Evolutionary conservation across 2,113 vertebrate species (phyloP).

Genomic region (Typhlomys cinereus): DNA sequence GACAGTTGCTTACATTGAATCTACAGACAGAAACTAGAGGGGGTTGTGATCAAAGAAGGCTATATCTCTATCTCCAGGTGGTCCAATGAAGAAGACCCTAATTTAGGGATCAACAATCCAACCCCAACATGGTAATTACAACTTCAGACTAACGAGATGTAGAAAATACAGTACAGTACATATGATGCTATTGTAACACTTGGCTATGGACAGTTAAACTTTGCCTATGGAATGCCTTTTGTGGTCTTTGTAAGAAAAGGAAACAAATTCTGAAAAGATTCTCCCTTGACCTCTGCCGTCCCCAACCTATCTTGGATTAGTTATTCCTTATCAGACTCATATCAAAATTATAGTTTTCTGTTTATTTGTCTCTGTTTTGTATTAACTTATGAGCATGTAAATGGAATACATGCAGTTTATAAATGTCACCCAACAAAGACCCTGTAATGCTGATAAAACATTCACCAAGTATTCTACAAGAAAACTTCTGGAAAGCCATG

Average conservation of each 20-base stretch:
- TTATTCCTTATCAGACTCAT: background rate
- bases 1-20: background rate
- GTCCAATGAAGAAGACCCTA: background rate
- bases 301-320: background rate
- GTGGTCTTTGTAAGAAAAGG: background rate
- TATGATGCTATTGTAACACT: background rate
- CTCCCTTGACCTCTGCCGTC: background rate
- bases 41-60: background rate
- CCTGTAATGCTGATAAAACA: background rate
- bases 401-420: background rate
- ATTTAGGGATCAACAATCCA: background rate
- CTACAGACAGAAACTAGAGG: too few species aligned
- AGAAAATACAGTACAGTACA: background rate
- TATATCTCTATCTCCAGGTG: background rate
- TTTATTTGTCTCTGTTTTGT: background rate
- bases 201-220: background rate
- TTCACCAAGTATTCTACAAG: background rate
- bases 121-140: background rate
- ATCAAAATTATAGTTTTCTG: background rate
- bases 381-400: background rate
- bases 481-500: background rate
- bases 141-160: background rate
- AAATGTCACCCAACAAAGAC: background rate
- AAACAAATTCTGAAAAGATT: background rate
- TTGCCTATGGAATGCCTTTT: background rate